Evolutionary conservation across 2,888 invertebrate species (phyloP).

Genomic region (Myopa testacea): DNA sequence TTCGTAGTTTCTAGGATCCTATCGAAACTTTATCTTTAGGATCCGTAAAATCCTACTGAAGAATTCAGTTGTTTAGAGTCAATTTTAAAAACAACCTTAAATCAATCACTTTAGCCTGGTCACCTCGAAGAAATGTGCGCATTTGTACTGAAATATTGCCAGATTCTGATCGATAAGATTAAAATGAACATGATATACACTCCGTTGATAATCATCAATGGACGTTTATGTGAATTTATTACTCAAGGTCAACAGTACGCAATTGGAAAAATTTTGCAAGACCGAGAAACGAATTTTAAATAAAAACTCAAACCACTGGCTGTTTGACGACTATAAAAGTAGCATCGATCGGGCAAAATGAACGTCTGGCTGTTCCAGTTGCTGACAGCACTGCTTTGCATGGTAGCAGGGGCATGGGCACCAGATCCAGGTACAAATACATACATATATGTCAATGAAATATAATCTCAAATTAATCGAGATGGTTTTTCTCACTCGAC

Average conservation of each 20-base stretch:
- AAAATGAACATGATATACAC: not conserved
- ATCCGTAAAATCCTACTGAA: too few species aligned
- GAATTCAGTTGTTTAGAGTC: too few species aligned
- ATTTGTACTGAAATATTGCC: not conserved
- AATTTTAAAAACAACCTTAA: too few species aligned
- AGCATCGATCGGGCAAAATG: not conserved
- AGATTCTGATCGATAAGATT: not conserved
- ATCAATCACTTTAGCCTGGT: too few species aligned
- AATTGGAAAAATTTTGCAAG: not conserved
- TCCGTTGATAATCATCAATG: too few species aligned
- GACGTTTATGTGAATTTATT: not conserved
- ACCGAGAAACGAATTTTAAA: not conserved
- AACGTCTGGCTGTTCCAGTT: not conserved
- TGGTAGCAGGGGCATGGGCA: not conserved
- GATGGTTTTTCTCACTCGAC: not conserved
- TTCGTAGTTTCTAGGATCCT: too few species aligned
- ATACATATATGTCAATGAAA: too few species aligned
- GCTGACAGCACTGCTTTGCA: not conserved
- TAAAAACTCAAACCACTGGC: not conserved
- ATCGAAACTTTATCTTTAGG: too few species aligned
- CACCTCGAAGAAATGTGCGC: too few species aligned
- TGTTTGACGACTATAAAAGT: constrained; percentile 8
- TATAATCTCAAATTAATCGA: too few species aligned
- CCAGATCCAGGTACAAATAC: not conserved
- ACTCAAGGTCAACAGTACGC: not conserved